Conservation (phyloP, 2,797 vertebrate genomes). For the Fratercula arctica region DNA sequence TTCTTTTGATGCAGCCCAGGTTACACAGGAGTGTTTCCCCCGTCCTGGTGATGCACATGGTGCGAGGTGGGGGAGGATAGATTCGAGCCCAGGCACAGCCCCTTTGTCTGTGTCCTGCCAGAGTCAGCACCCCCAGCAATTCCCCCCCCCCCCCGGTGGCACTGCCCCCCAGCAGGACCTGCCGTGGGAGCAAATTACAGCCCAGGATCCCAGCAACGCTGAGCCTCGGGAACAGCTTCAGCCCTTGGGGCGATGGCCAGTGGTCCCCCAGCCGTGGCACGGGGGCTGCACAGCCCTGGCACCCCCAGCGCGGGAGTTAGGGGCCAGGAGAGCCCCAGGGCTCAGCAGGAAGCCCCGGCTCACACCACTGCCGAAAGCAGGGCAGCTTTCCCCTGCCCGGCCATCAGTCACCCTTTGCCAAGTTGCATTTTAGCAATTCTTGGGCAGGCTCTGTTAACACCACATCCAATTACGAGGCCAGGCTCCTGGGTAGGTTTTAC, state of each 20-base stretch:
- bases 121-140: background rate
- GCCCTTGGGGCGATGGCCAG: background rate
- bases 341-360: background rate
- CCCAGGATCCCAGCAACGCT: background rate
- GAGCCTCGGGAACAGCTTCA: background rate
- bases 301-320: background rate
- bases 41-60: accelerated
- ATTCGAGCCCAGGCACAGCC: background rate
- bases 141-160: accelerated
- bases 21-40: background rate
- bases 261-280: background rate
- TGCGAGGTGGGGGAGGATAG: background rate
- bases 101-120: background rate
- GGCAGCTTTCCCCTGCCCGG: background rate
- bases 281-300: background rate
- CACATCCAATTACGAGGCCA: accelerated
- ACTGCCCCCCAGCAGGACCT: background rate
- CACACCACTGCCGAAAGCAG: background rate
- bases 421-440: background rate
- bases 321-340: background rate
- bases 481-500: background rate
- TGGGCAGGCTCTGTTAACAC: background rate
- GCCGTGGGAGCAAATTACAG: background rate
- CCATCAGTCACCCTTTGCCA: background rate
- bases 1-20: background rate